Evolutionary conservation across 1,140 invertebrate genomes (phyloP), one percentile per base, ranked within the genome.

Genomic region (Nasonia vitripennis): DNA sequence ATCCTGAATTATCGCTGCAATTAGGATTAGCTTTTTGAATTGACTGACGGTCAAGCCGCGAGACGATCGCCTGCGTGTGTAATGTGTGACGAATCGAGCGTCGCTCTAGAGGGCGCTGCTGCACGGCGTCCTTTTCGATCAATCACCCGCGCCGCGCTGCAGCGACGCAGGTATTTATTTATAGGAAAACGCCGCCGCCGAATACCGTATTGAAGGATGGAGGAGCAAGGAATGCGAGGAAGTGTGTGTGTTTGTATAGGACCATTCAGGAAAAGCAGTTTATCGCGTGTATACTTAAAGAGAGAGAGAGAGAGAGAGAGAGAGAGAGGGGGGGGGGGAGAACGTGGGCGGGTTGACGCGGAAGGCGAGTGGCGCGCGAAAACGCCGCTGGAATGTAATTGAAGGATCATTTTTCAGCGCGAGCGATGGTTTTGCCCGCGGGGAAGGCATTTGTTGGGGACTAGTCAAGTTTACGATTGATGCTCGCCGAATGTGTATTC

Each of bases 101-200:
- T n/a, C 27, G 27, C 27, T 27, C 55, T 62, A 62, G 55, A 62
- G 55, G 55, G 55, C 55, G 55, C 20, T 62, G 55, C 55, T 62
- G 17, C 23, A 14, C 34, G 14, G 3, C 68, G 27, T n/a, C 34
- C 41, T 55, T 48, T n/a, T 84, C 88, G 88, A 91, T 91, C 90
- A 91, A 91, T 90, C 90, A 90, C 88, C 87, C 51, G 80, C 45
- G 80, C 11, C 34, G 12, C 45, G 11, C 27, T 27, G 10, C 48
- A 11, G 78, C 87, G 87, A 62, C 7, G 7, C n/a, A 62, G 12
- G 90, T 91, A 91, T 91, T 91, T 91, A 91, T 91, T 90, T 91
- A 89, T 89, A 90, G 78, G 86, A 88, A 88, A 86, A 68, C 31
- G 45, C 45, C 41, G 74, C 37, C 11, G 79, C 9, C 23, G 9